Evolutionary conservation across 2,888 invertebrate genomes (phyloP).

Genomic region (Stegana nigrithorax): DNA sequence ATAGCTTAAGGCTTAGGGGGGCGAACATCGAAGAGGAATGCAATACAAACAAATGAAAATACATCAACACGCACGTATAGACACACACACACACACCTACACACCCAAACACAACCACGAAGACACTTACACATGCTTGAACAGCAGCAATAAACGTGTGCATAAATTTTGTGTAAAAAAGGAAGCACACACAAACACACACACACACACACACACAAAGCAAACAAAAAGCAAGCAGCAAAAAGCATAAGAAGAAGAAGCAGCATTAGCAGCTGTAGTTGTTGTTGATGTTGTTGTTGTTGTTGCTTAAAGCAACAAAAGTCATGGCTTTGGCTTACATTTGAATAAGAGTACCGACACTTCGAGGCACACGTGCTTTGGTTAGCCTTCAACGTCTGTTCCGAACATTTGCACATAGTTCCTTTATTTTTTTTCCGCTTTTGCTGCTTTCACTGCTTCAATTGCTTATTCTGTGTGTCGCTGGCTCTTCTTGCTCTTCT

Average conservation of each 20-base stretch:
- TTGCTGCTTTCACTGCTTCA: neutral
- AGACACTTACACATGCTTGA: too few relatives aligned
- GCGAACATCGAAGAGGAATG: neutral
- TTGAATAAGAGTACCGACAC: neutral
- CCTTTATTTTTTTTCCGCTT: neutral
- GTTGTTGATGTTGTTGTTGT: neutral
- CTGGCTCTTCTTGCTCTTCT: neutral
- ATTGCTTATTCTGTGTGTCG: neutral
- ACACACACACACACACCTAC: neutral
- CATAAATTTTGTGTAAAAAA: neutral
- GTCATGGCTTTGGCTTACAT: neutral
- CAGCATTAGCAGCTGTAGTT: neutral
- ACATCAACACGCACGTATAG: neutral
- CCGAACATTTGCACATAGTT: conserved; percentile 6
- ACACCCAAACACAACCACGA: neutral
- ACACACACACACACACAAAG: conserved; percentile 1
- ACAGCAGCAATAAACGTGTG: neutral
- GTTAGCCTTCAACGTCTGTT: neutral
- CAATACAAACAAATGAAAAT: neutral
- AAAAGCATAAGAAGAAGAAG: neutral
- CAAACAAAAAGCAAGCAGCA: neutral
- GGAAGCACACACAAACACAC: neutral
- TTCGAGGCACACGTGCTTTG: neutral
- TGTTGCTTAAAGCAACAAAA: neutral
- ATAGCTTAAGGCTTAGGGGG: neutral